phyloP scores from a whole-genome alignment of 2,113 vertebrate species.

The Trichomycterus rosablanca region DNA sequence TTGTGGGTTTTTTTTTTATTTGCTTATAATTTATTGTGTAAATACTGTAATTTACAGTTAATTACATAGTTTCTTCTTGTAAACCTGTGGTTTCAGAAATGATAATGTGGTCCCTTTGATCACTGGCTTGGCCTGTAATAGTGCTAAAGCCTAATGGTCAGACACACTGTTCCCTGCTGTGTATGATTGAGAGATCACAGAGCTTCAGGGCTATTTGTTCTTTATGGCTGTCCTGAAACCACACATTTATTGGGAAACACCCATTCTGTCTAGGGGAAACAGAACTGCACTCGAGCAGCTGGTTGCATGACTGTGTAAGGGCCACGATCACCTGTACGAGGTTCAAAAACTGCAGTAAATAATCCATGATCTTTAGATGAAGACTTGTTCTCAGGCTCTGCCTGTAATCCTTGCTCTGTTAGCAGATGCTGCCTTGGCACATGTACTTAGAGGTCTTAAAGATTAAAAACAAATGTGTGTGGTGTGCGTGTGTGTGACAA shows the following conservation, averaged over 20 bases:
- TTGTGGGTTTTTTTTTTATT: too few species aligned
- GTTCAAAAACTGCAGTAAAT: neutral
- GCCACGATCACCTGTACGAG: too few species aligned
- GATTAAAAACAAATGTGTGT: neutral
- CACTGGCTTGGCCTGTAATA: neutral
- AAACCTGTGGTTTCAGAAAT: too few species aligned
- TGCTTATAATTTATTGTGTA: too few species aligned
- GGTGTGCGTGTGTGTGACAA: neutral
- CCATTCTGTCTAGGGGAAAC: neutral
- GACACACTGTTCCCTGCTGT: neutral
- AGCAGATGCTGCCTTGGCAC: constrained; percentile 9
- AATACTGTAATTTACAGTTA: too few species aligned
- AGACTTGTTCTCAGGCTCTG: neutral
- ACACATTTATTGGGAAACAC: constrained; percentile 3
- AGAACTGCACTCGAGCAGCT: neutral
- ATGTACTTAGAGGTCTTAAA: neutral
- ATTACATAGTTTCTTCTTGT: too few species aligned
- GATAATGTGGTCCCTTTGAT: too few species aligned
- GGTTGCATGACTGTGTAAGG: constrained; percentile 4
- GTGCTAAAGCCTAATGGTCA: neutral
- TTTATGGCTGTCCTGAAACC: constrained; percentile 16
- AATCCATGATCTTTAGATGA: neutral
- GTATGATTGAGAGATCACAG: neutral
- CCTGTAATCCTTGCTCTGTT: constrained; percentile 12
- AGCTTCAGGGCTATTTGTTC: neutral